Conservation (phyloP, 2,113 vertebrate species). For the Neotoma lepida region DNA sequence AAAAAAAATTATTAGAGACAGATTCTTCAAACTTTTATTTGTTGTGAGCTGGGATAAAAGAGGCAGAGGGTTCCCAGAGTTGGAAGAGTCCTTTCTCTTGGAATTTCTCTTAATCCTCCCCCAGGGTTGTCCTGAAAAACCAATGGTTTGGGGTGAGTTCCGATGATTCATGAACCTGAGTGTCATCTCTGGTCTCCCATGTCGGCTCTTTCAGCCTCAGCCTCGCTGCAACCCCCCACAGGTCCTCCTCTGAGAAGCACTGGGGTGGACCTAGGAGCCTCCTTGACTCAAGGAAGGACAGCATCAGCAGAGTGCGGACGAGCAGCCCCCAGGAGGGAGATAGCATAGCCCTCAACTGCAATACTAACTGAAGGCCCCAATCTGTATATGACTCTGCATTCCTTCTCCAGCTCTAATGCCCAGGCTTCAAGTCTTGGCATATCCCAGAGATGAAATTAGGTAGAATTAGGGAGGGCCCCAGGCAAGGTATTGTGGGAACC, state of each 20-base stretch:
- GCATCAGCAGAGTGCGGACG: neutral
- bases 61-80: neutral
- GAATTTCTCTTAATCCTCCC: neutral
- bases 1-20: neutral
- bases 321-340: neutral
- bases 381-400: neutral
- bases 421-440: neutral
- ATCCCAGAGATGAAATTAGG: neutral
- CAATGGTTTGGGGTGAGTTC: neutral
- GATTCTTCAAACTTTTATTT: slow-evolving; percentile 47
- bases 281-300: neutral
- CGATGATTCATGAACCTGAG: neutral
- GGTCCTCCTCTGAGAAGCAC: neutral
- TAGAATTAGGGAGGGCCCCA: neutral
- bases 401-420: neutral
- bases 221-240: neutral
- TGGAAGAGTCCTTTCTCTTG: neutral
- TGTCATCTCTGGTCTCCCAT: neutral
- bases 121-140: neutral
- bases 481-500: neutral
- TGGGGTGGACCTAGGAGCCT: neutral
- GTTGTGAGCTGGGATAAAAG: neutral
- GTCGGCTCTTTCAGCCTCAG: neutral
- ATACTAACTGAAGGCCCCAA: neutral
- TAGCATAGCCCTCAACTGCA: no score